Base-by-base conservation (phyloP, 2,113 vertebrate species). In the Trinectes maculatus region DNA sequence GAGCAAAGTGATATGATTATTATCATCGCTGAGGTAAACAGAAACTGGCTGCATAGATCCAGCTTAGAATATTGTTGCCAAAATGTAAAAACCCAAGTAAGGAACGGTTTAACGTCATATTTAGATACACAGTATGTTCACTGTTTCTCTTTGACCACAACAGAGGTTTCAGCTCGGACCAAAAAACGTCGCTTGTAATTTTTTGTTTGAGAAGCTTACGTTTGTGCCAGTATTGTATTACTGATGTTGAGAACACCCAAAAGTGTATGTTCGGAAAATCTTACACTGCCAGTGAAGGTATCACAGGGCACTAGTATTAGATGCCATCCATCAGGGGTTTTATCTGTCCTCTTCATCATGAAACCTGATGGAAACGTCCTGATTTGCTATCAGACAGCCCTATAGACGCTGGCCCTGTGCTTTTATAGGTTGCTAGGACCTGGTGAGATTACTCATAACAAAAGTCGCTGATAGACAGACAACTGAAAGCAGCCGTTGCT, bases 401-500 rank as follows among this genome's bases (percentile, higher is more conserved):
- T 85, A 80, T 55, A 86, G 80, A 79, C 70, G 62, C 80, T 74
- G 74, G 67, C 68, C 73, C 61, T 57, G 65, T 71, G 77, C 31
- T 63, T 48, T 21, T 39, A 44, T 64, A 56, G 62, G 52, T 54
- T 75, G 67, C 52, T 71, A 82, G 67, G 85, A 76, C 65, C 65
- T 36, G 44, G 22, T 56, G 58, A 53, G 24, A 75, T 88, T 66
- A 91, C 83, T 93, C 92, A 92, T 87, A 87, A 54, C 80, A 60
- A 77, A 58, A 93, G 78, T 29, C 71, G 80, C 75, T 84, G 77
- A 80, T 44, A 89, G 81, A 56, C 74, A 80, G 78, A 59, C 80
- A 70, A 89, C 86, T 84, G 92, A 94, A 94, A 93, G 87, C 87
- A 89, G 70, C 91, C 88, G 91, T 93, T 93, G 77, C 79, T 85